phyloP scores from a whole-genome alignment of 2,888 invertebrate species.

The Leistus spinibarbis region DNA sequence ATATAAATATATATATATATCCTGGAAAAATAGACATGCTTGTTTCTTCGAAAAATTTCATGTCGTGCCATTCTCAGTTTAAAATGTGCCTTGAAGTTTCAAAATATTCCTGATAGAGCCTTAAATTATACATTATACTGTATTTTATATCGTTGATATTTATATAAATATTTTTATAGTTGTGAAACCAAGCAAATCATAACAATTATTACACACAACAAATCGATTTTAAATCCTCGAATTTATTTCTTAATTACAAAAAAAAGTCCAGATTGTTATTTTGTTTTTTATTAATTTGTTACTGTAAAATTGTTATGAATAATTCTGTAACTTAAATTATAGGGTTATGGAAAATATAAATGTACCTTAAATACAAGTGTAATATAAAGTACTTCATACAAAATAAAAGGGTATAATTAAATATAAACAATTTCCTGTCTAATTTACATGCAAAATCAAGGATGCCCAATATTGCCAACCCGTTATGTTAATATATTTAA shows the following conservation, averaged over 20 bases:
- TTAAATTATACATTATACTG: background rate
- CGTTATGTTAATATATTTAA: no score
- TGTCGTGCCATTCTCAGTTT: background rate
- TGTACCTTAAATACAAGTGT: conserved; percentile 39
- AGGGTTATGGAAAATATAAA: conserved; percentile 38
- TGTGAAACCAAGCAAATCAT: background rate
- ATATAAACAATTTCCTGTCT: background rate
- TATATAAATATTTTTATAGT: background rate
- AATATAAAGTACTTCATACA: conserved; percentile 39
- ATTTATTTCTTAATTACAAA: conserved; percentile 18
- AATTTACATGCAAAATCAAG: background rate
- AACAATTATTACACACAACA: background rate
- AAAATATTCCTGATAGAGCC: background rate
- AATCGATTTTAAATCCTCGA: background rate
- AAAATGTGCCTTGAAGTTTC: background rate
- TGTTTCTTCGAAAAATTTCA: background rate
- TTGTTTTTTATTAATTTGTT: conserved; percentile 28
- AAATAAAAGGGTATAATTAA: conserved; percentile 11
- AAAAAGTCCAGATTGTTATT: conserved; percentile 4
- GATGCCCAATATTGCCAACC: no score
- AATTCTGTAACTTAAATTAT: conserved; percentile 32
- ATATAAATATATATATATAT: no score
- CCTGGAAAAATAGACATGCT: background rate
- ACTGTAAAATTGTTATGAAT: conserved; percentile 38
- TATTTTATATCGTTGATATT: background rate